Percentiles rank a stretch among this genome's conserved stretches.
Conservation (phyloP, 2,888 invertebrate species). For the Tethea ocularis region DNA sequence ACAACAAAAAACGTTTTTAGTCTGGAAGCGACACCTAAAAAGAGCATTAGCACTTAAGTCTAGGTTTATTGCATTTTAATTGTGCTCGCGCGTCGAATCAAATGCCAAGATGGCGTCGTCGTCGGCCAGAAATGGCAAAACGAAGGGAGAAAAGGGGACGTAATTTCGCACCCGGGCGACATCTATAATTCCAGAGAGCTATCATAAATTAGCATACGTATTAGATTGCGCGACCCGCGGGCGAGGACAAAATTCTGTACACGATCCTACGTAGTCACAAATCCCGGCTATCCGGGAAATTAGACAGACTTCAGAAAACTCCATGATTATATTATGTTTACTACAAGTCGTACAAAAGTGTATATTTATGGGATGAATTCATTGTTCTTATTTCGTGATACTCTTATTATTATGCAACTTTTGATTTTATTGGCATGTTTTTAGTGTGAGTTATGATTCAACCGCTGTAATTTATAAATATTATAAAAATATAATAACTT, state of each 20-base stretch:
- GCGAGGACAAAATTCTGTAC: conserved; percentile 64
- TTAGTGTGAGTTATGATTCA: too few relatives aligned
- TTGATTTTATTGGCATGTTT: not conserved
- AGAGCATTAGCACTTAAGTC: conserved; percentile 48
- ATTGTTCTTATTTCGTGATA: not conserved
- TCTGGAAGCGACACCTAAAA: conserved; percentile 31
- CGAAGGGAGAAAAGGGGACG: conserved; percentile 49
- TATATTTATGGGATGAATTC: not conserved
- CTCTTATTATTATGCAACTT: not conserved
- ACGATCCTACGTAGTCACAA: conserved; percentile 56
- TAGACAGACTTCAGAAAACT: conserved; percentile 21
- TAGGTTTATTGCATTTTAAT: conserved; percentile 57
- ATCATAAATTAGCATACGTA: conserved; percentile 82
- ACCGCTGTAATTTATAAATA: too few relatives aligned
- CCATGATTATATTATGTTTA: not conserved
- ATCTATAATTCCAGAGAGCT: conserved; percentile 78
- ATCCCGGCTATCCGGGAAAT: conserved; percentile 48
- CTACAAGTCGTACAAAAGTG: not conserved
- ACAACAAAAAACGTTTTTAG: conserved; percentile 8
- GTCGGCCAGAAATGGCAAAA: conserved; percentile 37
- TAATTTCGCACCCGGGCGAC: conserved; percentile 75
- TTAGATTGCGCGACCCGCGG: conserved; percentile 65
- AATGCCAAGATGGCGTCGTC: conserved; percentile 77
- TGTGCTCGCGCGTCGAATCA: conserved; percentile 53
- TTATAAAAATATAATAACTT: too few relatives aligned